Evolutionary conservation across 1,140 invertebrate genomes (phyloP).

Genomic region (Drosophila lowei): DNA sequence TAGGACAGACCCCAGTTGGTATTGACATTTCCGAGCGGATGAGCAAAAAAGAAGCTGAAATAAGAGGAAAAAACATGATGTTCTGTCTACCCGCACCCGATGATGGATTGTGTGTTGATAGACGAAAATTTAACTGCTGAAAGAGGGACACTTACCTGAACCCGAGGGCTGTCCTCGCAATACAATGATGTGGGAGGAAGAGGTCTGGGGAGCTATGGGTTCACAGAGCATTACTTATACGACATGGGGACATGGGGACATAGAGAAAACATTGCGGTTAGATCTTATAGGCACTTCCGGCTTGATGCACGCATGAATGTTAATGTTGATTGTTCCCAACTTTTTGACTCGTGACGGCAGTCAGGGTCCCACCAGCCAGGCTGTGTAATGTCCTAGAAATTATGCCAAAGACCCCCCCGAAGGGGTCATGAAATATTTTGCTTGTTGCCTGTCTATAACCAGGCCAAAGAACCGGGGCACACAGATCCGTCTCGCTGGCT

Average conservation of each 20-base stretch:
- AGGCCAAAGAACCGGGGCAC: constrained; percentile 30
- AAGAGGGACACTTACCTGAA: constrained; percentile 25
- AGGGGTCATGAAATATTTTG: constrained; percentile 40
- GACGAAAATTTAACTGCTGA: constrained; percentile 26
- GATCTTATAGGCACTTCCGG: constrained; percentile 69
- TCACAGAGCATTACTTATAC: constrained; percentile 45
- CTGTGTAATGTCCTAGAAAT: constrained; percentile 70
- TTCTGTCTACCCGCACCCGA: constrained; percentile 12
- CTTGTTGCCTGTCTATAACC: constrained; percentile 49
- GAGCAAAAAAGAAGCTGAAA: constrained; percentile 1
- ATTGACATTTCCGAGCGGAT: constrained; percentile 46
- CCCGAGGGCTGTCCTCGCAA: no score
- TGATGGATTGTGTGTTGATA: constrained; percentile 52
- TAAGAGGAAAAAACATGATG: constrained; percentile 13
- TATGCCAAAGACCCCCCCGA: constrained; percentile 49
- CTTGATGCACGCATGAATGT: constrained; percentile 72
- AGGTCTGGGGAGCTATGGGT: constrained; percentile 12
- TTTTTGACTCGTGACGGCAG: constrained; percentile 58
- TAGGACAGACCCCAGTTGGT: constrained; percentile 42
- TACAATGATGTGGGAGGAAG: no score
- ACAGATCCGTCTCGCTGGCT: constrained; percentile 26
- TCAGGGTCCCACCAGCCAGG: background rate
- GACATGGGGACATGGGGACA: constrained; percentile 36
- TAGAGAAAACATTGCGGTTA: constrained; percentile 54
- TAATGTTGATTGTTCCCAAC: constrained; percentile 66